Conservation (phyloP, 2,888 invertebrate genomes). For the Lamellibrachia satsuma region DNA sequence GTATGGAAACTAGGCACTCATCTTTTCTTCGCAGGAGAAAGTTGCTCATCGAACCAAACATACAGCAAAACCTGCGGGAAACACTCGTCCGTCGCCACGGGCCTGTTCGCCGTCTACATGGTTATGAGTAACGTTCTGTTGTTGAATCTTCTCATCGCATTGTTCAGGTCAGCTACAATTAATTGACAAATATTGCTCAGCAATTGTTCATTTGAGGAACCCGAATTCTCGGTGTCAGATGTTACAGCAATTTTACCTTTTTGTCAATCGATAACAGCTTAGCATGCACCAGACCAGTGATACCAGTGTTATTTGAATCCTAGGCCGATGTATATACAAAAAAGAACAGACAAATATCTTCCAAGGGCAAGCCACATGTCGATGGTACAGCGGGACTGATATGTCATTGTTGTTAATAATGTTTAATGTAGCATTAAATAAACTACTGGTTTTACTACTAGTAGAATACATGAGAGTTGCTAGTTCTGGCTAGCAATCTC, state of each 20-base stretch:
- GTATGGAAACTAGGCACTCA: background rate
- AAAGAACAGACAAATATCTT: background rate
- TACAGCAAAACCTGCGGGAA: background rate
- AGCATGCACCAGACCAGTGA: too few species aligned
- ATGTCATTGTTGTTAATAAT: too few species aligned
- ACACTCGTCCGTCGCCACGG: background rate
- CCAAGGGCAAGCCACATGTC: background rate
- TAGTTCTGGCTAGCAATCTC: too few species aligned
- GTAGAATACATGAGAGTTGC: too few species aligned
- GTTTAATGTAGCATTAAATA: too few species aligned
- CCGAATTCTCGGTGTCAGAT: background rate
- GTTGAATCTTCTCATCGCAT: constrained; percentile 12
- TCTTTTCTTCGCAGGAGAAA: background rate
- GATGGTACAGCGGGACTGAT: background rate
- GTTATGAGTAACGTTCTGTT: background rate
- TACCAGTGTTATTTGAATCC: background rate
- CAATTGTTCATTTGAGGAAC: background rate
- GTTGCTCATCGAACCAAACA: background rate
- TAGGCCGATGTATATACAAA: background rate
- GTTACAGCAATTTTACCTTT: background rate
- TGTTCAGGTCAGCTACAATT: background rate
- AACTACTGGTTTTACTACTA: too few species aligned
- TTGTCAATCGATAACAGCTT: too few species aligned
- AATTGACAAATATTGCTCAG: background rate
- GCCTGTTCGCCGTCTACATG: background rate